Base-by-base conservation (phyloP, 2,888 invertebrate species). In the Meganola albula region DNA sequence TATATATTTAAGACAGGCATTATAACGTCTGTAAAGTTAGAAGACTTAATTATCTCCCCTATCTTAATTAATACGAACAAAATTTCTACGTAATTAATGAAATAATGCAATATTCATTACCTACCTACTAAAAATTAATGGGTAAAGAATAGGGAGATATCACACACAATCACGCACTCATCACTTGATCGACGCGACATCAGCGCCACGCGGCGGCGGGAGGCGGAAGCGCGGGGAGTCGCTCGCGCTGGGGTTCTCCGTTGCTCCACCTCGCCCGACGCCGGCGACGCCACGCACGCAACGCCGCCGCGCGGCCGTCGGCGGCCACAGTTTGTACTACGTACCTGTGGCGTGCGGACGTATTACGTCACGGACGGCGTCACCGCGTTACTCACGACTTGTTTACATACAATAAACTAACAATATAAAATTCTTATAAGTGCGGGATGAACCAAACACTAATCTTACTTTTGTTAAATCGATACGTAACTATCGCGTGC, bases 371-470 rank as follows among this genome's bases (percentile, higher is more conserved):
- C 43, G 51, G 63, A 51, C 51, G n/a, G n/a, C 53, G 44, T 44
- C 60, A 63, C 60, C 68, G 74, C 66, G 69, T 69, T 62, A 63
- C 46, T 61, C 59, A 65, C 74, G 73, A 64, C 62, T 79, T 82
- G 82, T 84, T 84, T 80, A 83, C 79, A 63, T 63, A 66, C 58
- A 64, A 51, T 60, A 62, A 66, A 72, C 60, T 59, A 65, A 67
- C 59, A 62, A 63, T 68, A 70, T 55, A 52, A n/a, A 66, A 61
- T 67, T 72, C 65, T 65, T 71, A 72, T 72, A 69, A 62, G 72
- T 73, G 68, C 74, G 75, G 79, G 72, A 82, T 82, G 82, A 66
- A 71, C 74, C 64, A 62, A 66, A 70, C 54, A 66, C 50, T 62
- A 51, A 53, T 36, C 45, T n/a, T n/a, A n/a, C 47, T 43, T 44